Conservation (phyloP, 2,888 invertebrate genomes). For the Venustoraphidia nigricollis region DNA sequence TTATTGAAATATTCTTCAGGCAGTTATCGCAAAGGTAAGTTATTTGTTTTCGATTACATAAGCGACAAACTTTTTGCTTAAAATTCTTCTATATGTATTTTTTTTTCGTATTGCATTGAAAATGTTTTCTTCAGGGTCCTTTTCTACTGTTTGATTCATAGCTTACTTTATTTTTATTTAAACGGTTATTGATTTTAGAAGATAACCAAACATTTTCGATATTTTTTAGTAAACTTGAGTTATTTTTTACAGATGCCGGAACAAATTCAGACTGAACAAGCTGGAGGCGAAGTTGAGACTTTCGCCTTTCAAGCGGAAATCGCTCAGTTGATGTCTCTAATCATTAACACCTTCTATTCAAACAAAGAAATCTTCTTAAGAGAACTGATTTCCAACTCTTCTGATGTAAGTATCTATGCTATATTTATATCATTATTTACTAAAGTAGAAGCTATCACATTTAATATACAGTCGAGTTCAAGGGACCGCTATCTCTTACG, state of each 20-base stretch:
- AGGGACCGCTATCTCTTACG: too few species aligned
- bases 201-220: too few species aligned
- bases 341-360: constrained; percentile 97
- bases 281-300: constrained; percentile 58
- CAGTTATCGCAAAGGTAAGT: too few species aligned
- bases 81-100: too few species aligned
- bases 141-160: too few species aligned
- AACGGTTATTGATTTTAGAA: too few species aligned
- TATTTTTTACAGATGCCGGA: constrained; percentile 46
- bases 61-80: too few species aligned
- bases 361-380: constrained; percentile 96
- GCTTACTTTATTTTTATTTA: too few species aligned
- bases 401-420: constrained; percentile 46
- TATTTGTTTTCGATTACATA: too few species aligned
- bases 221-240: constrained; percentile 6
- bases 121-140: too few species aligned
- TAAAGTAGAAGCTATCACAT: background rate
- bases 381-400: constrained; percentile 93
- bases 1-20: too few species aligned
- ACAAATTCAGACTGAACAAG: constrained; percentile 34
- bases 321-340: constrained; percentile 91
- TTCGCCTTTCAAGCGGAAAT: constrained; percentile 98
- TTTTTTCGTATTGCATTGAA: too few species aligned
- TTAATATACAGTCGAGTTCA: background rate
- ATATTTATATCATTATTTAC: background rate